Evolutionary conservation across 2,113 vertebrate species (phyloP).

Genomic region (Rhinoderma darwinii): DNA sequence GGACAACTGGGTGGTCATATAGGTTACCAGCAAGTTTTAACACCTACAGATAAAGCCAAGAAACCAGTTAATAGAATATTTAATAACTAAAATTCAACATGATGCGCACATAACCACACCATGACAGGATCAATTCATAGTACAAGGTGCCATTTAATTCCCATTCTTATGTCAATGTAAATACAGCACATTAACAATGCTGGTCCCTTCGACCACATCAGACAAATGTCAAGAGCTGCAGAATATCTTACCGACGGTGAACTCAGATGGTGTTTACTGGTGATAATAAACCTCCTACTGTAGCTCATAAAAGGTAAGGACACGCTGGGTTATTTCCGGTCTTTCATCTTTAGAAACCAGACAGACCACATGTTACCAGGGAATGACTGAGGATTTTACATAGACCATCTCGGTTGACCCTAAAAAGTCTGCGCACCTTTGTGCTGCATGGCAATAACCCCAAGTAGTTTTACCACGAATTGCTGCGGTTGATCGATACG

Average conservation of each 20-base stretch:
- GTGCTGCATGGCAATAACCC: too few relatives aligned
- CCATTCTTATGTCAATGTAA: neutral
- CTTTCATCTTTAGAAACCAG: neutral
- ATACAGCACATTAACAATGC: neutral
- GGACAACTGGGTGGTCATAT: too few relatives aligned
- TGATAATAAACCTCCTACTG: neutral
- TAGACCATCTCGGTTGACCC: too few relatives aligned
- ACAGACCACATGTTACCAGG: neutral
- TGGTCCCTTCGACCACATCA: neutral
- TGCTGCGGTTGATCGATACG: too few relatives aligned
- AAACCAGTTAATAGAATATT: too few relatives aligned
- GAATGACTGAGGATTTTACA: neutral
- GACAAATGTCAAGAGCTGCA: conserved; percentile 16
- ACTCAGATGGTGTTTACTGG: neutral
- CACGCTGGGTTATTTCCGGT: neutral
- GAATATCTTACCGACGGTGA: neutral
- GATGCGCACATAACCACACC: neutral
- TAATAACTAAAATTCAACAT: too few relatives aligned
- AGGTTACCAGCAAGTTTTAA: too few relatives aligned
- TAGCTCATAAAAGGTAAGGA: neutral
- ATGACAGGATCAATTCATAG: neutral
- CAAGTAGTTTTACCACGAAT: too few relatives aligned
- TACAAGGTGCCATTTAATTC: neutral
- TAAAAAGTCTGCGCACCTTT: too few relatives aligned
- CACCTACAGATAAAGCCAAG: too few relatives aligned